phyloP scores from a whole-genome alignment of 1,140 invertebrate species.

The Bombus confusus region DNA sequence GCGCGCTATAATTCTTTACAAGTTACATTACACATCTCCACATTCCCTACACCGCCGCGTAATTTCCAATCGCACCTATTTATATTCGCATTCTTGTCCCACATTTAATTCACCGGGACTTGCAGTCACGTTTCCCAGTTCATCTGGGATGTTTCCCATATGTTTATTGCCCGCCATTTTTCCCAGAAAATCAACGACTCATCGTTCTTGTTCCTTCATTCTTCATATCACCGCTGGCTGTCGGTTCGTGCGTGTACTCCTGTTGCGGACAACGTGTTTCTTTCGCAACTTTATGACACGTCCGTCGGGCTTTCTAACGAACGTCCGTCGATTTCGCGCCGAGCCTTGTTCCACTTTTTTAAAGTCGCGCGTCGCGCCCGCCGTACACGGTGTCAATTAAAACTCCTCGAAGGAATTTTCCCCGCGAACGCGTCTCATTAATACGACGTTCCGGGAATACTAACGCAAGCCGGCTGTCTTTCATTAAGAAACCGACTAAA shows the following conservation, averaged over 20 bases:
- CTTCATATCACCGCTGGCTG: not conserved
- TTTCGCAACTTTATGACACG: constrained; percentile 50
- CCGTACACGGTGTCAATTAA: constrained; percentile 64
- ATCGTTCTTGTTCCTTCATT: not conserved
- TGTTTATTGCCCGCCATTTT: not conserved
- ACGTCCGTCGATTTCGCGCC: constrained; percentile 65
- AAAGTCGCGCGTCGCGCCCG: constrained; percentile 24
- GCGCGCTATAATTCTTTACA: not conserved
- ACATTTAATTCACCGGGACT: not conserved
- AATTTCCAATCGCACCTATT: not conserved
- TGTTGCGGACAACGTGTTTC: constrained; percentile 33
- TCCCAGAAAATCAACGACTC: not conserved
- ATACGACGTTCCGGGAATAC: constrained; percentile 42
- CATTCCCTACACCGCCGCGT: not conserved
- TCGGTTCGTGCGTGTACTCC: not conserved
- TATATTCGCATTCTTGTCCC: not conserved
- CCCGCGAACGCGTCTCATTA: constrained; percentile 52
- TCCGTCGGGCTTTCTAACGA: constrained; percentile 46
- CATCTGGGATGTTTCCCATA: too few species aligned
- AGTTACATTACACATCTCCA: not conserved
- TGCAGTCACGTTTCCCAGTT: not conserved
- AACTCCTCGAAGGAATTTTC: constrained; percentile 49
- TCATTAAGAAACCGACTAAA: constrained; percentile 28
- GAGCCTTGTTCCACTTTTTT: constrained; percentile 76
- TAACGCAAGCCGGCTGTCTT: constrained; percentile 24